Percentiles rank a stretch among this genome's conserved stretches.
phyloP scores from a whole-genome alignment of 2,113 vertebrate species.

The Podarcis muralis region DNA sequence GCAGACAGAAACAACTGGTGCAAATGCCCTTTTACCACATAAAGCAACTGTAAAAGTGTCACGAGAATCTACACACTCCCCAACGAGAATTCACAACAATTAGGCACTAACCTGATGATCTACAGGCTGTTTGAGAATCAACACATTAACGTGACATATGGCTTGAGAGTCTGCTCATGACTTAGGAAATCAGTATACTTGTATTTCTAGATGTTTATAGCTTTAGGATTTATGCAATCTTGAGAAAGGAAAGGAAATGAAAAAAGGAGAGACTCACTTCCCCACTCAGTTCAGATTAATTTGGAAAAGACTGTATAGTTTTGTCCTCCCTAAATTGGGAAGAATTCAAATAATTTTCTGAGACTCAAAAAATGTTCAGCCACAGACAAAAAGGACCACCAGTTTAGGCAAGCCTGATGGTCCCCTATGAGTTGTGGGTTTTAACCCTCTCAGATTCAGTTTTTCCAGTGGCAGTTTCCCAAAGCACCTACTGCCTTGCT shows the following conservation, averaged over 20 bases:
- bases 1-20: background rate
- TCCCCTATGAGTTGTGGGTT: background rate
- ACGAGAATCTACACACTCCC: background rate
- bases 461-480: too few species aligned
- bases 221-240: background rate
- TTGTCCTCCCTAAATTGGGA: background rate
- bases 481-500: too few species aligned
- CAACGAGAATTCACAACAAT: background rate
- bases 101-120: background rate
- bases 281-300: background rate
- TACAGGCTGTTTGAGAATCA: slow-evolving; percentile 1
- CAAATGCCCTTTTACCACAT: background rate
- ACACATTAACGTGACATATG: background rate
- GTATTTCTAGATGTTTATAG: background rate
- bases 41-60: background rate
- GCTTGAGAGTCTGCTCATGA: background rate
- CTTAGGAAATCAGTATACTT: background rate
- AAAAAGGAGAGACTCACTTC: background rate
- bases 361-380: too few species aligned
- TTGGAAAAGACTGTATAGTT: background rate
- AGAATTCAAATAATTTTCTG: background rate
- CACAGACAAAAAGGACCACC: background rate
- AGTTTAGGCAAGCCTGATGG: background rate
- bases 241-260: background rate
- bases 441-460: background rate